Base-by-base conservation (phyloP, 2,888 invertebrate species). In the Lissonota sp. region DNA sequence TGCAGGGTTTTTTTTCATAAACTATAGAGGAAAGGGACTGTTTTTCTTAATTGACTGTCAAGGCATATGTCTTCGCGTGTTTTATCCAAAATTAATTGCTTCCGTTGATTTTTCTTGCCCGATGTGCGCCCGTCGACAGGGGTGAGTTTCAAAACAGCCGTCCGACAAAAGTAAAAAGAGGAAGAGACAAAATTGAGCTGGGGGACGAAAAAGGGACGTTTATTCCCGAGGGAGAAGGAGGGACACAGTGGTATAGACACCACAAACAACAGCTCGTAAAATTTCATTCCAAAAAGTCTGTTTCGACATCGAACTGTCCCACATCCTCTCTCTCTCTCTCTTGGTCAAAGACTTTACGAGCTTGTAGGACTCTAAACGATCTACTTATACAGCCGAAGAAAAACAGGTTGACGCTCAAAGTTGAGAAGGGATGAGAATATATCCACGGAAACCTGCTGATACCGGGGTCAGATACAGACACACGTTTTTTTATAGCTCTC, bases 311-410 rank as follows among this genome's bases (percentile, higher is more conserved):
- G 74, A 74, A 74, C 49, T 63, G 26, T 26, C 26, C 26, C 26
- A 26, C 26, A 26, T 26, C 26, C 26, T 26, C 26, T 26, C 26
- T 26, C 73, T 58, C 75, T 64, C 60, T 53, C 53, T 14, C 7
- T 14, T 53, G 53, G 4, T 76, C 62, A 62, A 42, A 53, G 76
- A 73, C 70, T 81, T 83, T 81, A 81, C 76, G 83, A 81, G 73
- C 83, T 81, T 81, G 83, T 81, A 79, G 72, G 76, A 73, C 81
- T 72, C 72, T 79, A 79, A 80, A 79, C 78, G 83, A 78, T 81
- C 78, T 78, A 74, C 73, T 81, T 81, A 67, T 74, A 51, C 73
- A 46, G 62, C 66, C 46, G 55, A 39, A 26, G 26, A 74, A 57
- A 58, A 81, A 81, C 81, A 78, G 81, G 81, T 81, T 78, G 74